Percentiles rank a stretch among this genome's conserved stretches.
Evolutionary conservation across 37 sponge, comb jelly and placozoan species (phyloP).

Genomic region (Aplysina aerophoba): DNA sequence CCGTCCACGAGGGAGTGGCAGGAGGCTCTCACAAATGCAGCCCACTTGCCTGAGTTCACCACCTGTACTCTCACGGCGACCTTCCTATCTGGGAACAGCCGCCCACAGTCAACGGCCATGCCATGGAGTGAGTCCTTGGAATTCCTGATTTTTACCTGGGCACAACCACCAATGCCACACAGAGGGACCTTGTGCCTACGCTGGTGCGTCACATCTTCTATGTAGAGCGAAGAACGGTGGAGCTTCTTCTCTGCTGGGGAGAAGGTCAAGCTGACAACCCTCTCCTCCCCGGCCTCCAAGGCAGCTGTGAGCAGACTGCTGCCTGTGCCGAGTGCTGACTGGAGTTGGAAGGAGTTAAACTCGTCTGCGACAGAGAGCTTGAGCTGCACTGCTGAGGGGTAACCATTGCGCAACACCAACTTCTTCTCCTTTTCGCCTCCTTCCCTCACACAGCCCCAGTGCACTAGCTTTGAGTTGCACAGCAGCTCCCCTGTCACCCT

Average conservation of each 20-base stretch:
- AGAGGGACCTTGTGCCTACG: constrained; percentile 40
- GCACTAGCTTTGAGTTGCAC: constrained; percentile 47
- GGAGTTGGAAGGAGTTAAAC: constrained; percentile 26
- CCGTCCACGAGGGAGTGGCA: constrained; percentile 27
- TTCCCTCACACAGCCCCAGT: constrained; percentile 62
- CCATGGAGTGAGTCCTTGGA: constrained; percentile 3
- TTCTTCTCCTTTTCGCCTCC: not conserved
- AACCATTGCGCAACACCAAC: constrained; percentile 49
- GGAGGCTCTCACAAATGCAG: constrained; percentile 48
- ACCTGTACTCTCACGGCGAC: constrained; percentile 41
- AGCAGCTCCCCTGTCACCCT: constrained; percentile 19
- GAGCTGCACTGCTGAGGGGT: constrained; percentile 36
- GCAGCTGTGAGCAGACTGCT: not conserved
- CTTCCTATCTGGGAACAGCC: constrained; percentile 8
- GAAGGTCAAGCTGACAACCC: constrained; percentile 31
- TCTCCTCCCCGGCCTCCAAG: not conserved
- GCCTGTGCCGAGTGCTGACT: not conserved
- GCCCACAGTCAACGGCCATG: constrained; percentile 36
- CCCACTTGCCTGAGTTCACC: constrained; percentile 56
- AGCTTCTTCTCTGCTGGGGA: constrained; percentile 32
- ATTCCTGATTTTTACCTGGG: constrained; percentile 38
- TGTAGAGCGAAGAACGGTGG: constrained; percentile 45
- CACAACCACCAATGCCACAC: constrained; percentile 71
- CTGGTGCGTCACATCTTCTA: constrained; percentile 33
- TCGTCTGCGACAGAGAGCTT: constrained; percentile 41